Conservation (phyloP, 2,888 invertebrate species). For the Stictocephala bisonia region DNA sequence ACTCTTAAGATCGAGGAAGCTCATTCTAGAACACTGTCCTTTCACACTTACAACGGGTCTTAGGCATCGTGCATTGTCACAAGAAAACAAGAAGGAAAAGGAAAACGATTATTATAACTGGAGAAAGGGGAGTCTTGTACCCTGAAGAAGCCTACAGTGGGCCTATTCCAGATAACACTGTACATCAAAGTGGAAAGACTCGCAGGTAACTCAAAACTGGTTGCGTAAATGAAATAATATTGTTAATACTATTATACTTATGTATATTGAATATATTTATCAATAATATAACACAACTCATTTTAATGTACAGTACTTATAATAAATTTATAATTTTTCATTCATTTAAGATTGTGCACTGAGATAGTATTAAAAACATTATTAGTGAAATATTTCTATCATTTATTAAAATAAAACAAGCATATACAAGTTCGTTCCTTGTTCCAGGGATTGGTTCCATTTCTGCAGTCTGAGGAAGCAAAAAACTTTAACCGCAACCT, state of each 20-base stretch:
- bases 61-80: neutral
- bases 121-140: neutral
- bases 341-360: too few species aligned
- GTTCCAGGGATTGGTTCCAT: neutral
- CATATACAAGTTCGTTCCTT: conserved; percentile 1
- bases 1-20: neutral
- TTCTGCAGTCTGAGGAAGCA: neutral
- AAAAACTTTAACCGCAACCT: neutral
- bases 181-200: conserved; percentile 9
- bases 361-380: too few species aligned
- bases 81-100: neutral
- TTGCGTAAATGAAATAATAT: too few species aligned
- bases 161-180: neutral
- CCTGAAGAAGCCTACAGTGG: neutral
- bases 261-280: too few species aligned
- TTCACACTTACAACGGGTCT: conserved; percentile 1
- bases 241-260: too few species aligned
- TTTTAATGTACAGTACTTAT: too few species aligned
- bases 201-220: neutral
- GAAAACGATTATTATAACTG: neutral
- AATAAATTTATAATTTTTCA: too few species aligned
- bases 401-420: neutral
- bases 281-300: too few species aligned
- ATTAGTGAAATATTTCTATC: too few species aligned
- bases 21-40: neutral